Percentiles rank a stretch among this genome's conserved stretches.
These are phyloP conservation scores for Andrena fulva DNA, from an alignment of 2,888 invertebrate genomes.

Conservation along the genomic window DNA sequence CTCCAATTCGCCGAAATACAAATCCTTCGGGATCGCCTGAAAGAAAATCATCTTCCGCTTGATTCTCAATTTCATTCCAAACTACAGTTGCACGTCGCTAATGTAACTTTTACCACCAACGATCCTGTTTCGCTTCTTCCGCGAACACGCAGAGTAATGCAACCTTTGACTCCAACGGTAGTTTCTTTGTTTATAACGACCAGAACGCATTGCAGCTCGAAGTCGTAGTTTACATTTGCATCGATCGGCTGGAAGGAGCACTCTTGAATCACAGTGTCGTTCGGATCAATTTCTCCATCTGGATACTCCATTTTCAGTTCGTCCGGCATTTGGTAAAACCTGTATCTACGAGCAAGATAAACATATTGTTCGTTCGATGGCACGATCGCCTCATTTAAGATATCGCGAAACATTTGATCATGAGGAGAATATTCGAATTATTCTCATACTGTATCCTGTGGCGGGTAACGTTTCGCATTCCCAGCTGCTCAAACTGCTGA, in stretches of 20 bases:
- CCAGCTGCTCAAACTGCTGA: constrained; percentile 75
- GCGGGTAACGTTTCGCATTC: constrained; percentile 83
- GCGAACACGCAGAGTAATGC: constrained; percentile 39
- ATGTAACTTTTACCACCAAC: constrained; percentile 43
- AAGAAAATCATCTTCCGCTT: background rate
- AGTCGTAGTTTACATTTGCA: constrained; percentile 49
- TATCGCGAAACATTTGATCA: background rate
- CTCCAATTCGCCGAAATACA: constrained; percentile 78
- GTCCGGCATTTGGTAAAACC: constrained; percentile 46
- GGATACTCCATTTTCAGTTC: constrained; percentile 38
- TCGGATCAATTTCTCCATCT: constrained; percentile 52
- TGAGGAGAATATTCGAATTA: background rate
- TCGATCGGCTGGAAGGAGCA: constrained; percentile 49
- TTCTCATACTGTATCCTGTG: constrained; percentile 81
- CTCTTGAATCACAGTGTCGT: constrained; percentile 55
- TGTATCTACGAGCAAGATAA: constrained; percentile 44
- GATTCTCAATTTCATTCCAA: background rate
- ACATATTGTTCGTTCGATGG: background rate
- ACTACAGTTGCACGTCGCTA: background rate
- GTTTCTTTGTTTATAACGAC: constrained; percentile 15
- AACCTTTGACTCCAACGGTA: constrained; percentile 35
- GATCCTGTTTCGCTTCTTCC: constrained; percentile 54
- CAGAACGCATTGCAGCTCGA: constrained; percentile 55
- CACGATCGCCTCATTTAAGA: no score
- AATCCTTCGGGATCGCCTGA: constrained; percentile 81